Evolutionary conservation across 1,140 invertebrate genomes (phyloP), one percentile per base, ranked within the genome.

Genomic region (Agrypnia vestita): DNA sequence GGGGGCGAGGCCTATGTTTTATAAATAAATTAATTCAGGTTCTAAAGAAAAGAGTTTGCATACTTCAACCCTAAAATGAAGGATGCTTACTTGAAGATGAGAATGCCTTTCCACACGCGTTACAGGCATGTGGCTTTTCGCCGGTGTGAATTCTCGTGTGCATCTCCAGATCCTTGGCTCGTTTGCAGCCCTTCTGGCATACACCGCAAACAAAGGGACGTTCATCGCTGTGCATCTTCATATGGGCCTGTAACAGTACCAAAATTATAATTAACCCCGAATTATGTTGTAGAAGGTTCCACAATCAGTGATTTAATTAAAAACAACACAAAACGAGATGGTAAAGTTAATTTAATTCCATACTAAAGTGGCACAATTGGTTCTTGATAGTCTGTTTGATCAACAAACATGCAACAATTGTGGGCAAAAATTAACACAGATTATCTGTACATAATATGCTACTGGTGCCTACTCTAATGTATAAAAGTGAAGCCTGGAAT

Each of bases 151-250:
- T 91, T 46, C 88, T 86, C 55, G 88, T 84, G 74, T 91, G 89
- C 43, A 88, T 88, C 11, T 86, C 87, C 21, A 93, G 84, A 17
- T 91, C 89, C 79, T 92, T 90, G 7, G 89, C 87, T 55, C 88
- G 88, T n/a, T 87, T 87, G 73, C 91, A 90, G 9, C 86, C 88
- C 67, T 89, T 86, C 12, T 88, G 87, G 78, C 89, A 90, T 0
- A 90, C 75, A 25, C 86, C 90, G 86, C 94, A 95, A 35, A 91
- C 90, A 82, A 93, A 95, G 0, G 94, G 94, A 49, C 92, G 88
- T 82, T 94, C 93, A 1, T 93, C 92, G 0, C 93, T 94, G 84
- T 95, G 94, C n/a, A 94, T 93, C 73, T 88, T 88, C 56, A 87
- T 88, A 51, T 88, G 87, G 6, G 87, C 87, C 9, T 83, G 75